Percentiles rank a stretch among this genome's conserved stretches.
Evolutionary conservation across 2,888 invertebrate genomes (phyloP).

Genomic region (Orthosia incerta): DNA sequence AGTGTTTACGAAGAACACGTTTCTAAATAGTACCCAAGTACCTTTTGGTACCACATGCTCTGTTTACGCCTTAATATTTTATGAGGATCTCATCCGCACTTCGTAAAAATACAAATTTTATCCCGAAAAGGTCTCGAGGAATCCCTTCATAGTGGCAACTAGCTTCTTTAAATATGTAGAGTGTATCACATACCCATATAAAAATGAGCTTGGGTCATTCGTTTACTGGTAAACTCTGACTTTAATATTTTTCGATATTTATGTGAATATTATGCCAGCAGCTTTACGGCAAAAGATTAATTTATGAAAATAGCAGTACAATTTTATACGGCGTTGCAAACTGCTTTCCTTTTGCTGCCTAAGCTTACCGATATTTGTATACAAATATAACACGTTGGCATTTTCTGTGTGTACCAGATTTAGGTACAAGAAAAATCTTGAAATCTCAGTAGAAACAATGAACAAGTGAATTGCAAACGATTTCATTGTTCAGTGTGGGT

Average conservation of each 20-base stretch:
- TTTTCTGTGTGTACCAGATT: not conserved
- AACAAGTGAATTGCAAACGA: not conserved
- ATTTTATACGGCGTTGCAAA: not conserved
- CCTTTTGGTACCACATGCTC: constrained; percentile 14
- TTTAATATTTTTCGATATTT: constrained; percentile 43
- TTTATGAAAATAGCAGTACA: not conserved
- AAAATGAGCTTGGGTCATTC: constrained; percentile 34
- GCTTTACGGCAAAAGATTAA: not conserved
- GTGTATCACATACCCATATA: constrained; percentile 25
- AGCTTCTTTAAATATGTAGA: constrained; percentile 51
- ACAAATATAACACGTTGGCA: not conserved
- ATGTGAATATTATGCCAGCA: constrained; percentile 13
- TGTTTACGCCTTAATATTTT: constrained; percentile 49
- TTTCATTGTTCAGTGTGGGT: constrained; percentile 6
- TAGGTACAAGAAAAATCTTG: not conserved
- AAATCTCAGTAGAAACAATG: constrained; percentile 2
- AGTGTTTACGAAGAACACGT: constrained; percentile 20
- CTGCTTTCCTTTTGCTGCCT: not conserved
- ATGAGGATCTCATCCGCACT: constrained; percentile 40
- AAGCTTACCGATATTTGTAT: not conserved
- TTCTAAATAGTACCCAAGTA: constrained; percentile 28
- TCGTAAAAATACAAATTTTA: constrained; percentile 52
- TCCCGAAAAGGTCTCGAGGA: constrained; percentile 40
- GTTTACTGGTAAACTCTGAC: constrained; percentile 18
- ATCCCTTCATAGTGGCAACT: constrained; percentile 45